phyloP scores from a whole-genome alignment of 2,797 vertebrate species.

The Meriones psammophilus region DNA sequence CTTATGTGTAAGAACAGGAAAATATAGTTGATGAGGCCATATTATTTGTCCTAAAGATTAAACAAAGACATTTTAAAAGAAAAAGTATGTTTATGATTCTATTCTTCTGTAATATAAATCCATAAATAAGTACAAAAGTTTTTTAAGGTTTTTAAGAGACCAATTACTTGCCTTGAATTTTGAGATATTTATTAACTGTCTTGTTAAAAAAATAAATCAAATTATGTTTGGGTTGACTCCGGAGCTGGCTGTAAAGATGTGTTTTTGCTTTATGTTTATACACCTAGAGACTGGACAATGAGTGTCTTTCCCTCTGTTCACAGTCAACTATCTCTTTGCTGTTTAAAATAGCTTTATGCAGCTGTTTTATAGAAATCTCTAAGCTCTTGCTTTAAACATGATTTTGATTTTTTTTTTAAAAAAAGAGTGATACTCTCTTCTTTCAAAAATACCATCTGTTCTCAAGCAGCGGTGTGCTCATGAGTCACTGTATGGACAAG shows the following conservation, averaged over 20 bases:
- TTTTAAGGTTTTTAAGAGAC: not conserved
- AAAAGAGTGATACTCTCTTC: conserved; percentile 77
- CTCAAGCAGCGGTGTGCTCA: conserved; percentile 81
- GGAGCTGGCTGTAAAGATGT: conserved; percentile 1
- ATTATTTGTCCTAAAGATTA: not conserved
- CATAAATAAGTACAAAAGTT: not conserved
- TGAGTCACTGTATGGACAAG: conserved; percentile 81
- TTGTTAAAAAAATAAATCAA: conserved; percentile 59
- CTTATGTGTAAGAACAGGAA: not conserved
- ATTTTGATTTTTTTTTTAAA: conserved; percentile 66
- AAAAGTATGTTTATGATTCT: not conserved
- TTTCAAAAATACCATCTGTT: conserved; percentile 83
- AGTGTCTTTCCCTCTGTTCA: conserved; percentile 62
- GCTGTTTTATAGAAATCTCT: conserved; percentile 60
- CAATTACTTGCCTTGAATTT: not conserved
- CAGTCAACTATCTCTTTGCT: conserved; percentile 62
- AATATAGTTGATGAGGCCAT: not conserved
- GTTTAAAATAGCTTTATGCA: conserved; percentile 68
- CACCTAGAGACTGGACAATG: conserved; percentile 37
- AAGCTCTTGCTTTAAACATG: conserved; percentile 82
- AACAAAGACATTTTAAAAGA: not conserved
- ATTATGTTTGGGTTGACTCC: conserved; percentile 10
- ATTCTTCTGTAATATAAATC: not conserved
- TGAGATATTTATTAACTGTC: conserved; percentile 17
- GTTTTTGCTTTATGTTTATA: not conserved